These are phyloP conservation scores for Hozukius guyotensis DNA, from an alignment of 2,797 vertebrate genomes.

Conservation along the genomic window DNA sequence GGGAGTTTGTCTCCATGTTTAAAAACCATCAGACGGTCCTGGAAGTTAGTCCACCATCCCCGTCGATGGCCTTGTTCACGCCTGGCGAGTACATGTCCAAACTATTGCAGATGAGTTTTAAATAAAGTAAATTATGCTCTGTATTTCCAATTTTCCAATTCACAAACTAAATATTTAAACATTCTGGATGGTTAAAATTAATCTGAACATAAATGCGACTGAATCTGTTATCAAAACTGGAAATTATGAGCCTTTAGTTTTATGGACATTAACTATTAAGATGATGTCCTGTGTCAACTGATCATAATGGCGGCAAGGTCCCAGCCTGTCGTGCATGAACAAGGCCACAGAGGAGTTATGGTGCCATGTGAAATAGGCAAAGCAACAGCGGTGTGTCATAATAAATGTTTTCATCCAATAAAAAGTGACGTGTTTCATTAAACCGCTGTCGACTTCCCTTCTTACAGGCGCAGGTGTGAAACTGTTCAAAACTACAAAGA, in stretches of 20 bases:
- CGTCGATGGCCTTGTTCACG: conserved; percentile 21
- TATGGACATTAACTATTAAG: background rate
- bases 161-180: background rate
- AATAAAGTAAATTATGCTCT: background rate
- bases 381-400: conserved; percentile 64
- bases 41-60: background rate
- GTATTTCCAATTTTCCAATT: background rate
- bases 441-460: background rate
- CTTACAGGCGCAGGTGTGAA: background rate
- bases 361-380: conserved; percentile 60
- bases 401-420: conserved; percentile 83
- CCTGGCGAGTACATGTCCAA: background rate
- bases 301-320: background rate
- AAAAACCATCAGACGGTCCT: conserved; percentile 2
- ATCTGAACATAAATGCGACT: background rate
- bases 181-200: background rate
- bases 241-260: background rate
- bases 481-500: background rate
- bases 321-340: conserved; percentile 23
- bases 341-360: conserved; percentile 26
- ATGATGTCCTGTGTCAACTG: background rate
- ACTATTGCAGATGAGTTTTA: background rate
- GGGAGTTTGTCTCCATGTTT: conserved; percentile 1
- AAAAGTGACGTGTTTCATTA: conserved; percentile 73
- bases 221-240: background rate